These are phyloP conservation scores for Rhorus exstirpatorius DNA, from an alignment of 2,888 invertebrate species.

Conservation along the genomic window DNA sequence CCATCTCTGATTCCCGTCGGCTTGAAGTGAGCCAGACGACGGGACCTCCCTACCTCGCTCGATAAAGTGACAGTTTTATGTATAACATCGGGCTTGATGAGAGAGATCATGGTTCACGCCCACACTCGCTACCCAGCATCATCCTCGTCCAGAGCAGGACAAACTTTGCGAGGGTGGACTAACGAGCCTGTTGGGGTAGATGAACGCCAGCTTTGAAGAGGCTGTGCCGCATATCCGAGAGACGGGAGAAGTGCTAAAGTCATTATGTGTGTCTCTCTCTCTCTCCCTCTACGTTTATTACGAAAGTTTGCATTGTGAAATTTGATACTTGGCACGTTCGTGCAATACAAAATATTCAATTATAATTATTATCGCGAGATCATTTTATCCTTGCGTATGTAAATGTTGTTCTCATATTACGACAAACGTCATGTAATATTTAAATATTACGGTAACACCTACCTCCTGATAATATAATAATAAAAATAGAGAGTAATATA, in stretches of 20 bases:
- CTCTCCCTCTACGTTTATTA: not conserved
- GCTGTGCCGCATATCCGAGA: not conserved
- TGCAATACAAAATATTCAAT: not conserved
- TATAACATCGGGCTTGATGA: constrained; percentile 37
- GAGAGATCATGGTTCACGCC: constrained; percentile 56
- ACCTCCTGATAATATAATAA: not conserved
- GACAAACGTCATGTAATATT: no score
- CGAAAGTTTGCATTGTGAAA: not conserved
- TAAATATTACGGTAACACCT: not conserved
- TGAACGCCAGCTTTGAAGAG: no score
- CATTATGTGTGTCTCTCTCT: not conserved
- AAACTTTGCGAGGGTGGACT: constrained; percentile 40
- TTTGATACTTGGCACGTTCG: not conserved
- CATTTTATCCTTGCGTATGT: no score
- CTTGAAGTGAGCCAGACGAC: not conserved
- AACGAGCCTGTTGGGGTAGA: constrained; percentile 47
- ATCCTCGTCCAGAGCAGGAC: constrained; percentile 10
- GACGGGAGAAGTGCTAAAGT: no score
- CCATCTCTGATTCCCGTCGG: not conserved
- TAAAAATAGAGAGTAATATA: constrained; percentile 14
- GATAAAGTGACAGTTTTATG: constrained; percentile 7
- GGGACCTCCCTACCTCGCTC: not conserved
- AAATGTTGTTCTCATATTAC: no score
- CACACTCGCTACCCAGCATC: constrained; percentile 1
- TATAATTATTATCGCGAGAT: no score